phyloP scores from a whole-genome alignment of 2,113 vertebrate genomes.

The Ondatra zibethicus region DNA sequence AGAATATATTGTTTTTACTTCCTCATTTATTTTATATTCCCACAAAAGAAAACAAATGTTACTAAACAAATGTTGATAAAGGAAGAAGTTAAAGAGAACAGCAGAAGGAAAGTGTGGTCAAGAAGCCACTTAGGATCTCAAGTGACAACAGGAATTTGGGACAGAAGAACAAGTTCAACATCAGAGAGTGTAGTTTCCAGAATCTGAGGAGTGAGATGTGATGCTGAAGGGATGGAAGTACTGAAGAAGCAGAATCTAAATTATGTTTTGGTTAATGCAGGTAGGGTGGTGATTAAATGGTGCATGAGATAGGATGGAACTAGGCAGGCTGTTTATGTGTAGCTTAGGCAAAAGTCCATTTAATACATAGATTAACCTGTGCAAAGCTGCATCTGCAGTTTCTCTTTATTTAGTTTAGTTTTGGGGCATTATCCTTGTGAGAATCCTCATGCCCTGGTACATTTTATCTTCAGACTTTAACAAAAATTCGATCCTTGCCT shows the following conservation, averaged over 20 bases:
- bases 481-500: constrained; percentile 72
- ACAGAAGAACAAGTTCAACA: not conserved
- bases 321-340: not conserved
- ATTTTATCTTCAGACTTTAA: constrained; percentile 72
- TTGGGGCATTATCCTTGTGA: constrained; percentile 53
- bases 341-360: not conserved
- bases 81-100: not conserved
- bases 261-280: not conserved
- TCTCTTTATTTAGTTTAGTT: constrained; percentile 68
- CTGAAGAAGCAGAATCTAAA: not conserved
- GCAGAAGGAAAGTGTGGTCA: not conserved
- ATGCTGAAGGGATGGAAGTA: not conserved
- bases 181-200: too few relatives aligned
- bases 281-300: not conserved
- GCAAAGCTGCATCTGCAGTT: not conserved
- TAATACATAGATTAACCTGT: not conserved
- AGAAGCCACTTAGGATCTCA: not conserved
- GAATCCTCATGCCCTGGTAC: constrained; percentile 54
- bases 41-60: not conserved
- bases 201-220: not conserved
- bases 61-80: not conserved
- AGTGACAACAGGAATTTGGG: not conserved
- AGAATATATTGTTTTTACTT: not conserved
- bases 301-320: not conserved
- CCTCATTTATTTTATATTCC: not conserved